Conservation (phyloP, 2,888 invertebrate species). For the Bruchidius siliquastri region DNA sequence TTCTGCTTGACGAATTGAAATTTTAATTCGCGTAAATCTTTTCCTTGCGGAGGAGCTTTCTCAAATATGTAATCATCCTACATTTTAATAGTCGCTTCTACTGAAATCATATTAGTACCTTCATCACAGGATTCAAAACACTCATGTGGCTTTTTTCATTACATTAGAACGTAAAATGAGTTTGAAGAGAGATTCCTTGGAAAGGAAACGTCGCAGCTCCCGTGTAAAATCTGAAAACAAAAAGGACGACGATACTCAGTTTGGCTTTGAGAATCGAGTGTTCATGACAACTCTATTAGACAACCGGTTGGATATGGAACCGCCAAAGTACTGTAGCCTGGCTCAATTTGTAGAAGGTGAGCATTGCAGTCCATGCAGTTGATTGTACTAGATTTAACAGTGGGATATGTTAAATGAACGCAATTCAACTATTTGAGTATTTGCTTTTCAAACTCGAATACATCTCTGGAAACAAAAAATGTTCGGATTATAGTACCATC, state of each 20-base stretch:
- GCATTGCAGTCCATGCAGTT: neutral
- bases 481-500: no score
- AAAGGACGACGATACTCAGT: slow-evolving; percentile 55
- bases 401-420: no score
- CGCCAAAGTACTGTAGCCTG: slow-evolving; percentile 67
- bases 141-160: neutral
- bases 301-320: slow-evolving; percentile 47
- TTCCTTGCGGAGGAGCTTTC: no score
- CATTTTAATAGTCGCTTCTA: no score
- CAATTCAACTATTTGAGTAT: no score
- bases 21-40: no score
- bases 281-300: slow-evolving; percentile 52
- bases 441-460: no score
- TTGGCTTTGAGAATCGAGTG: slow-evolving; percentile 69
- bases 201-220: slow-evolving; percentile 38
- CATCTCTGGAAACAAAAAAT: no score
- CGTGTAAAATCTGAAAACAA: slow-evolving; percentile 36
- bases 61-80: no score
- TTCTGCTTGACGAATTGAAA: no score
- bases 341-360: slow-evolving; percentile 75
- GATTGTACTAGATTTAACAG: no score
- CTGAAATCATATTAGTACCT: no score
- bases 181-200: slow-evolving; percentile 48
- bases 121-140: neutral
- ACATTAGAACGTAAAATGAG: slow-evolving; percentile 54